A percentile compares a stretch with the other conserved stretches of the same genome.
phyloP scores from a whole-genome alignment of 2,113 vertebrate genomes.

The Ctenomys sociabilis region DNA sequence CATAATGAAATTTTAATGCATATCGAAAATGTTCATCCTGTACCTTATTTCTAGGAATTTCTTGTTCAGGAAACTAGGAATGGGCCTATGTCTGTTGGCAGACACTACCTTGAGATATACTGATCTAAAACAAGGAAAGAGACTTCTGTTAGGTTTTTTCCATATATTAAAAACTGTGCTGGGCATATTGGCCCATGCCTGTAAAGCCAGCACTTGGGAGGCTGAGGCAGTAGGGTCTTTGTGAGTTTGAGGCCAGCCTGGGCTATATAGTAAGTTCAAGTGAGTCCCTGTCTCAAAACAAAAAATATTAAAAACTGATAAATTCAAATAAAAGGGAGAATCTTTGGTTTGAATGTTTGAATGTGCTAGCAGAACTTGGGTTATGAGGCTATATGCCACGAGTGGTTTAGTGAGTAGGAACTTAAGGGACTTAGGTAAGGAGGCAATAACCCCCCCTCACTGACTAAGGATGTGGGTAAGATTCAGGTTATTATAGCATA shows the following conservation, averaged over 20 bases:
- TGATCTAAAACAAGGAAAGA: not conserved
- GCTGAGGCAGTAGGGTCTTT: not conserved
- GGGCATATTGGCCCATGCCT: not conserved
- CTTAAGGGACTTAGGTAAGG: not conserved
- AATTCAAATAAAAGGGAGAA: not conserved
- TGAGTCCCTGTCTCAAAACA: not conserved
- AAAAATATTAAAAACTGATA: not conserved
- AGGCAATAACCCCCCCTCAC: fast-evolving
- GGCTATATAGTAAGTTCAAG: not conserved
- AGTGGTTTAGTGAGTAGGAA: not conserved
- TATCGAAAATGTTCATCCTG: not conserved
- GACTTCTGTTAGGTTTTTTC: not conserved
- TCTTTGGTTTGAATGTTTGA: not conserved
- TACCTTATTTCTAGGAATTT: not conserved
- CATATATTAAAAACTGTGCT: not conserved
- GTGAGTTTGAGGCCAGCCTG: not conserved
- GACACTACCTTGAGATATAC: not conserved
- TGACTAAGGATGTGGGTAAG: not conserved
- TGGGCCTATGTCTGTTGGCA: not conserved
- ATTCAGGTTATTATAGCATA: not conserved
- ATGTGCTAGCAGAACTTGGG: not conserved
- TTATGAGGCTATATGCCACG: too few relatives aligned
- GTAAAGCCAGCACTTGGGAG: not conserved
- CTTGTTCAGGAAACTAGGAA: not conserved
- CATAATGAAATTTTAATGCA: not conserved